Conservation (phyloP, 2,797 vertebrate species). For the Syngnathus rostellatus region DNA sequence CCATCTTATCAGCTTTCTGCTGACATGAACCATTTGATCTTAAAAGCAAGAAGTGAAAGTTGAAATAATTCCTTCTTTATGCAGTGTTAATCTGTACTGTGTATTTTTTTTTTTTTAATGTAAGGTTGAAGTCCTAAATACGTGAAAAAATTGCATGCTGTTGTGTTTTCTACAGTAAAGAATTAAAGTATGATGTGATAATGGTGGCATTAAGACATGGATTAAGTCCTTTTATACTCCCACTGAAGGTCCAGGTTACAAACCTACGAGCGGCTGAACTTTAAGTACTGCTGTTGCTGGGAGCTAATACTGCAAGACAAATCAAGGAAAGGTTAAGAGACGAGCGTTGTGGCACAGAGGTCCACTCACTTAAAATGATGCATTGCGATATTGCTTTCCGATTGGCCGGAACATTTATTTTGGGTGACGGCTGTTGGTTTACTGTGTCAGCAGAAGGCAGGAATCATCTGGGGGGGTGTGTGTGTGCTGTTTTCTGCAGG, state of each 20-base stretch:
- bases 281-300: slow-evolving; percentile 37
- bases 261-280: background rate
- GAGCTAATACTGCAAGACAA: slow-evolving; percentile 62
- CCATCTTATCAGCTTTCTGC: slow-evolving; percentile 49
- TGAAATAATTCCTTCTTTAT: slow-evolving; percentile 50
- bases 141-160: too few species aligned
- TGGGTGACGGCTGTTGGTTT: slow-evolving; percentile 43
- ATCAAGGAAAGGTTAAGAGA: slow-evolving; percentile 69
- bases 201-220: background rate
- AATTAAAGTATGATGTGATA: background rate
- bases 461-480: slow-evolving; percentile 15
- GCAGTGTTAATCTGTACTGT: slow-evolving; percentile 17
- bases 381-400: slow-evolving; percentile 62
- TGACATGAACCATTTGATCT: slow-evolving; percentile 53
- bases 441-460: slow-evolving; percentile 48
- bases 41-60: slow-evolving; percentile 43
- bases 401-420: slow-evolving; percentile 53
- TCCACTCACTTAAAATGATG: slow-evolving; percentile 64
- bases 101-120: too few species aligned
- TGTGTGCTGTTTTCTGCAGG: slow-evolving; percentile 1
- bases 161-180: too few species aligned
- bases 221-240: background rate
- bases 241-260: background rate
- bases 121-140: too few species aligned
- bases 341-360: slow-evolving; percentile 49